Evolutionary conservation across 2,888 invertebrate species (phyloP), one percentile per base, ranked within the genome.

Genomic region (Deladenus siricidicola): DNA sequence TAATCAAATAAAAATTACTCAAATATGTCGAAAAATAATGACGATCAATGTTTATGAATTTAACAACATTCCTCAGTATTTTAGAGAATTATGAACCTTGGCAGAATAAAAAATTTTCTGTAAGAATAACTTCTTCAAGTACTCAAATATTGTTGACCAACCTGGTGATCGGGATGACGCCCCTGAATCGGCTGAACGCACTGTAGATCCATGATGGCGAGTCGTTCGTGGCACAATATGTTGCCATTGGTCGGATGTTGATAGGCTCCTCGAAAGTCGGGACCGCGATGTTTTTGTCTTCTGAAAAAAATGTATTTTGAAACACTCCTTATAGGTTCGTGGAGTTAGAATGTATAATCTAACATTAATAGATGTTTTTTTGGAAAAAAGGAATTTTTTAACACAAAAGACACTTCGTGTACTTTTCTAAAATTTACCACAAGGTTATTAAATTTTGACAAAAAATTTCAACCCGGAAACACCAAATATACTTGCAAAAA

Each of bases 161-260:
- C 76, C 65, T 75, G 75, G 26, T 68, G 61, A 45, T 62, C 54
- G n/a, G 64, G 56, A 3, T 43, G 28, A 4, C 63, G 64, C 57
- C 78, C 78, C 55, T 68, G 64, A n/a, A 78, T 62, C 10, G 78
- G 78, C 24, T 78, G 78, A 1, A 62, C 62, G 52, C 72, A 72
- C 26, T 66, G 65, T n/a, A 77, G 68, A 60, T 78, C 78, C 69
- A 74, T 72, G 62, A 78, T 78, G 39, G 76, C 73, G 30, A 78
- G 62, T n/a, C 78, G 73, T 47, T 78, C 78, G 58, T 78, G 78
- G 56, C 69, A 73, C 42, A 78, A 66, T 43, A 75, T 71, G 58
- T 76, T 73, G 2, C 73, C 75, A 26, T 67, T 73, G 39, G 56
- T 58, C 21, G 67, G 60, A 53, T 71, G 65, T 42, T 70, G 71